Evolutionary conservation across 2,888 invertebrate species (phyloP), one percentile per base, ranked within the genome.

Genomic region (Agrotis exclamationis): DNA sequence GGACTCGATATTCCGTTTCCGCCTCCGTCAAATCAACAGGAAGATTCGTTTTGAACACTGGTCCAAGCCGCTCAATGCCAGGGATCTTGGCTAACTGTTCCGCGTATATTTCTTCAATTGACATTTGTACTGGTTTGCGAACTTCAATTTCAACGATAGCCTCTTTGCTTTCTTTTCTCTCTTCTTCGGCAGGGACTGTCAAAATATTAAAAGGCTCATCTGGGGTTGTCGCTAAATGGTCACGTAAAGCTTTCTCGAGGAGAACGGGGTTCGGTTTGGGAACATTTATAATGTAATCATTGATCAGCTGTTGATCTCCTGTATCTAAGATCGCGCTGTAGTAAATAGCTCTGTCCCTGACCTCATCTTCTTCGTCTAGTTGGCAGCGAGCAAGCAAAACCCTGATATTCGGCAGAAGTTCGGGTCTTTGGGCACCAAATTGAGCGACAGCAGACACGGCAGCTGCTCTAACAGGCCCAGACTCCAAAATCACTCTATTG

Each of bases 341-440:
- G 93, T 99, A 99, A 0, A 99, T 99, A 14, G 99, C 99, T 54
- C 99, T 97, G 94, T 99, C 99, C 47, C 99, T 97, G 0, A 99
- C 99, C 96, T 99, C 99, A 93, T 99, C 99, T 91, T 99, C 99
- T 0, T 98, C 98, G 91, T 99, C 99, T 96, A 99, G 97, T 91
- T 99, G 98, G 87, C 99, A 99, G 13, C 99, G 97, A 0, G 97
- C 97, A 9, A 99, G 94, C 54, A 99, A 94, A 67, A 97, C 97
- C 70, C 97, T 96, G 69, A 99, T 98, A 89, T 99, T 99, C 14
- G 95, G 95, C 0, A 96, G 87, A 2, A 96, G 70, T 70, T 95
- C 95, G 0, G 95, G 99, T 92, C 99, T 99, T 68, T 98, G 98
- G 0, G 99, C 99, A 2, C 99, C 99, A 91, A 99, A 99, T 91